Evolutionary conservation across 2,797 vertebrate species (phyloP), one percentile per base, ranked within the genome.

Genomic region (Salarias fasciatus): DNA sequence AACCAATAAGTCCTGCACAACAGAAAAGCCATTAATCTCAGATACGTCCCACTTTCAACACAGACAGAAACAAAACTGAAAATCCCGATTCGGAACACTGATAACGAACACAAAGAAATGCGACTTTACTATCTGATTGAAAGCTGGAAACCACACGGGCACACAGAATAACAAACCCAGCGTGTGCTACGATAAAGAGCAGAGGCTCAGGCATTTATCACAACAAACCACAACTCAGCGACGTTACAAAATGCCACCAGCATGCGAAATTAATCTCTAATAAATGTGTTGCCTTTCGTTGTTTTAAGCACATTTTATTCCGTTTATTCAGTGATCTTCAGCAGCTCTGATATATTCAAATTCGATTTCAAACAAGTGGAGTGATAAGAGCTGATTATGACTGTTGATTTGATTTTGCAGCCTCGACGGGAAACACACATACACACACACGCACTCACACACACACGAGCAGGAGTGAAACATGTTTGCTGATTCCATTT

Each of bases 361-460:
- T 63, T 48, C 37, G 44, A 49, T 57, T 62, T 55, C 4, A 59
- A 76, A 70, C 53, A 35, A 51, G 43, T 13, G 12, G 18, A 29
- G 46, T 31, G 50, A 66, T 71, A 66, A 38, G 47, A 66, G 49
- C 3, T 56, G 50, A 69, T 79, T 62, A 62, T 69, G 37, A 55
- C 35, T 49, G 47, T 77, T 74, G 59, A 75, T 57, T 72, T 77
- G 40, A 66, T 52, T 35, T 49, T 45, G 57, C 9, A 8, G 66
- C 66, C 51, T 53, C 63, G 35, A 42, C 28, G 53, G 60, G 46
- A 60, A 48, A 65, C 45, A 69, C 41, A 63, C 44, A 60, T 13
- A 49, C 3, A 11, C 15, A 43, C 44, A 37, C 6, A 54, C 11
- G 52, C 38, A 77, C 41, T n/a, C n/a, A n/a, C 33, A 35, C 30